These are phyloP conservation scores for Cryptoprocta ferox DNA, from an alignment of 2,797 vertebrate genomes.

Conservation along the genomic window DNA sequence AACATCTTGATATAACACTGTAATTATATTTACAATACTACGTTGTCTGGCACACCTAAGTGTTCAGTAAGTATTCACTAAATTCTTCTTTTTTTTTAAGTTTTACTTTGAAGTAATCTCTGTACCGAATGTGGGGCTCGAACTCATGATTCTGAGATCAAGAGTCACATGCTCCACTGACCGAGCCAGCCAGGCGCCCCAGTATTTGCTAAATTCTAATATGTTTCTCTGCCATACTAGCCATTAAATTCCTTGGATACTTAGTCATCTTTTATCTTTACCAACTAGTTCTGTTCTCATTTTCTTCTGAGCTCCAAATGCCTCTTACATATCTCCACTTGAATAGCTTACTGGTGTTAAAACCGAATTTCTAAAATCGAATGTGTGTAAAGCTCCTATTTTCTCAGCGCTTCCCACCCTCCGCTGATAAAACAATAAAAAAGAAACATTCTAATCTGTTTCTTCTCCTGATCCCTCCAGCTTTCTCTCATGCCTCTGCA, in stretches of 20 bases:
- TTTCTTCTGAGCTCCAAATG: neutral
- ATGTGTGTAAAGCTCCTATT: neutral
- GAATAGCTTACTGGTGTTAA: neutral
- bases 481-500: neutral
- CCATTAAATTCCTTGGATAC: neutral
- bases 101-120: neutral
- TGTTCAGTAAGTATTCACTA: neutral
- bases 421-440: neutral
- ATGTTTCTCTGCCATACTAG: neutral
- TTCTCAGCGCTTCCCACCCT: too few relatives aligned
- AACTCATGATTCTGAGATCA: neutral
- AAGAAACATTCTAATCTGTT: neutral
- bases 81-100: neutral
- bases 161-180: neutral
- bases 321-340: neutral
- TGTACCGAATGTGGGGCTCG: neutral
- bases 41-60: neutral
- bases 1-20: neutral
- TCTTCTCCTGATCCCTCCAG: neutral
- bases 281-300: neutral
- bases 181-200: neutral
- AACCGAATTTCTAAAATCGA: neutral
- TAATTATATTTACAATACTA: neutral
- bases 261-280: neutral
- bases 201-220: neutral